Evolutionary conservation across 1,140 invertebrate genomes (phyloP), one percentile per base, ranked within the genome.

Genomic region (Battus philenor): DNA sequence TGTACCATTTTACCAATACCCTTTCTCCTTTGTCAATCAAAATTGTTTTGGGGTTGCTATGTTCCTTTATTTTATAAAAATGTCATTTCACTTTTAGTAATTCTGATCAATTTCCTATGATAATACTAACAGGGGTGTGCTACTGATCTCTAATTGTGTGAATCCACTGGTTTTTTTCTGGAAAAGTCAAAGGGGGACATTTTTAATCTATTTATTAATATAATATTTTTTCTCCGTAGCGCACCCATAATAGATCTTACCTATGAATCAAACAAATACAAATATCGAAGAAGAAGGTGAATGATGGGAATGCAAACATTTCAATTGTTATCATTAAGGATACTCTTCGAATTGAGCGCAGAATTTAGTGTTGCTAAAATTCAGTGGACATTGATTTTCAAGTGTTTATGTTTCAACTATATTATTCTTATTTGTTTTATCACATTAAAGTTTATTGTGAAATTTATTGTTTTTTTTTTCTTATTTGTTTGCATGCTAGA

Each of bases 401-500:
- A 72, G 67, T 70, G 66, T 74, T 68, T 68, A 64, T 63, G 63
- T 33, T 69, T 54, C 69, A 74, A 71, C 50, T 65, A 68, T 50
- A 59, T 51, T 59, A 61, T 66, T 72, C 55, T 63, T n/a, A 56
- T 66, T 66, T 74, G 66, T 81, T 66, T 56, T 73, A 66, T 68
- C 56, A 64, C 54, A 82, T 81, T 78, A 80, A 84, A 81, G 49
- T 80, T 64, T 74, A 77, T 72, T 78, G 60, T 68, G 62, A 57
- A 71, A 56, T 54, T 67, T 50, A 70, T 76, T 74, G 73, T 75
- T 76, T 86, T 53, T 74, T 85, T 85, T 78, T 11, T 50, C 18
- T 80, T 62, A 76, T 77, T 77, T 86, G 80, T 79, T 76, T 83
- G 84, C 79, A 85, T 86, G 69, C 79, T 87, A 75, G 78, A 63